Base-by-base conservation (phyloP, 2,888 invertebrate species). In the Hipparchia semele region DNA sequence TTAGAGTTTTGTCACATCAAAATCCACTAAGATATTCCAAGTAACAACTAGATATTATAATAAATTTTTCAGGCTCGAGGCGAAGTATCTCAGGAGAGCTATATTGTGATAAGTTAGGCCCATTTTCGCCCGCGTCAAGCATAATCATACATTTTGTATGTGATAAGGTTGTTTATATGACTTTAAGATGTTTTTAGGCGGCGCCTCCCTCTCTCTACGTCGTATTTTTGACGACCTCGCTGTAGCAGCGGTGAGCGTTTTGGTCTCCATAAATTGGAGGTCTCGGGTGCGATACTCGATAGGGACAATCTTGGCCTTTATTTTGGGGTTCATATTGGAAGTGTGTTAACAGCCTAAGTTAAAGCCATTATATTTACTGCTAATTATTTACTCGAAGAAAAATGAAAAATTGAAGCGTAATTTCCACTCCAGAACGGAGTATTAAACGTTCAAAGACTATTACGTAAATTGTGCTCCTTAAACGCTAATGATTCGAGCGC, bases 401-500 rank as follows among this genome's bases (percentile, higher is more conserved):
- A 51, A 68, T 23, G 51, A 51, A 51, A 68, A 60, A 49, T 12
- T 59, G 10, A 10, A 51, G 53, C 49, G 59, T 51, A 68, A 68
- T 68, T 68, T 64, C 12, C 51, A 46, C 7, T 58, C 45, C 23
- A 56, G 61, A 68, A 56, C 33, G 62, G 56, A 59, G 67, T 56
- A 62, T 72, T 68, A 61, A 62, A 61, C 46, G 46, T 39, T 45
- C 33, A 45, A 54, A 67, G 67, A 56, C 61, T 66, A 68, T 72
- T 68, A 68, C 45, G 61, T 10, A 49, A 68, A 72, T 62, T 13
- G 59, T 58, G 60, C 13, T 58, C 23, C 68, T 72, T 33, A 66
- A 23, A 56, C 54, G 61, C 66, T 72, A 68, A 72, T 68, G 68
- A 68, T 62, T 68, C 39, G n/a, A 68, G 59, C 49, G 58, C 46